phyloP scores from a whole-genome alignment of 2,797 vertebrate genomes.

The Coccyzus lansbergi region DNA sequence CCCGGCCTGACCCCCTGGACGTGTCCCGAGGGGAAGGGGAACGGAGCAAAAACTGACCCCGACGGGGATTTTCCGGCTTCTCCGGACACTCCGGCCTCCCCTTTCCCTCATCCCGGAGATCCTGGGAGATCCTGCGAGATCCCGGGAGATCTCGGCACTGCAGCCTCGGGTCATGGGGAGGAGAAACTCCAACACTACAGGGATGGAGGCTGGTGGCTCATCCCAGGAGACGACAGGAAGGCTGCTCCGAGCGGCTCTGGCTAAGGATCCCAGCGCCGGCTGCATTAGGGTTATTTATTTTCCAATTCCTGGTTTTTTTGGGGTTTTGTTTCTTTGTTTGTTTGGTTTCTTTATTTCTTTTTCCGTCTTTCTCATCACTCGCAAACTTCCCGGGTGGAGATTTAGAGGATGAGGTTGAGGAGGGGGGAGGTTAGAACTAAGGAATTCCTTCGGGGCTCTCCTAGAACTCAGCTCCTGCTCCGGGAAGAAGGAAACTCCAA shows the following conservation, averaged over 20 bases:
- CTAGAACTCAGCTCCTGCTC: neutral
- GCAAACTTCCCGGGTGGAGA: neutral
- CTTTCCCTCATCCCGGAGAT: neutral
- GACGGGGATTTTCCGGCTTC: fast-evolving
- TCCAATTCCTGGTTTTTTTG: too few species aligned
- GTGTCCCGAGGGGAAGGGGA: neutral
- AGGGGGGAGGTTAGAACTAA: neutral
- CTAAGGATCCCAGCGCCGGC: neutral
- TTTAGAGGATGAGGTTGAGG: neutral
- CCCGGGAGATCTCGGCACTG: neutral
- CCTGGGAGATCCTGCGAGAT: too few species aligned
- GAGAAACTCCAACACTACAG: neutral
- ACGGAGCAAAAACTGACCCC: neutral
- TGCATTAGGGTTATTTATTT: slow-evolving; percentile 48
- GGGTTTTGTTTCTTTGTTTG: neutral
- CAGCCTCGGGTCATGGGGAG: fast-evolving
- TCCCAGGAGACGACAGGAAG: too few species aligned
- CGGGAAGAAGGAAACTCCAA: neutral
- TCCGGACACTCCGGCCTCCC: neutral
- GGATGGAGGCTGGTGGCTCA: too few species aligned
- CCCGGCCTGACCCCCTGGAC: neutral
- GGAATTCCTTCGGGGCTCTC: neutral
- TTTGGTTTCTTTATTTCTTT: too few species aligned
- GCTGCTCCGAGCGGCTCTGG: too few species aligned
- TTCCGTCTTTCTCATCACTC: neutral